Conservation (phyloP, 35 echinoderm and acorn worm species). For the Holothuria glaberrima region DNA sequence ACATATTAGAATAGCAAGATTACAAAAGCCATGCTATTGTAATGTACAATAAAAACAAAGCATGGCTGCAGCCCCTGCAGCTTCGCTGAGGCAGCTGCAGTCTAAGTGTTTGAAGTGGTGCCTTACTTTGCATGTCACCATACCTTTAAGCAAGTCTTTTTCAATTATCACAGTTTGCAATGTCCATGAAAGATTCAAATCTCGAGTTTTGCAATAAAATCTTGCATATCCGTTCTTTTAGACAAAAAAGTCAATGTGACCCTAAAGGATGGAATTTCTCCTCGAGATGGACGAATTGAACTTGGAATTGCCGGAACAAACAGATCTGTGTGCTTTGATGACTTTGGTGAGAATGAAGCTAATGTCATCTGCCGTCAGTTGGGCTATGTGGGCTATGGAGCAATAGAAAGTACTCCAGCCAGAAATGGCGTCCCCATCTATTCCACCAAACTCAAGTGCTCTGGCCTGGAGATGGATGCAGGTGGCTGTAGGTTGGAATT, state of each 20-base stretch:
- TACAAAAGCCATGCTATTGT: no score
- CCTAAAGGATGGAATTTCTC: background rate
- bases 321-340: slow-evolving; percentile 21
- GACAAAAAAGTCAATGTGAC: slow-evolving; percentile 8
- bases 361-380: slow-evolving; percentile 40
- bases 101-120: no score
- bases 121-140: no score
- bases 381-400: background rate
- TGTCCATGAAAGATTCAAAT: background rate
- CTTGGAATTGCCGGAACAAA: slow-evolving; percentile 17
- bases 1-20: no score
- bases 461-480: background rate
- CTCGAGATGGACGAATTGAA: background rate
- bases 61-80: no score
- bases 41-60: no score
- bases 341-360: slow-evolving; percentile 34
- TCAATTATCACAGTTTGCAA: no score
- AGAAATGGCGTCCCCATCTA: slow-evolving; percentile 21
- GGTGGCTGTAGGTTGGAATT: slow-evolving; percentile 33
- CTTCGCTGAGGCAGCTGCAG: no score
- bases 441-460: slow-evolving; percentile 15
- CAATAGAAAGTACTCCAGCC: background rate
- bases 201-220: background rate
- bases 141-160: no score
- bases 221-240: background rate